Percentiles rank a stretch among this genome's conserved stretches.
Evolutionary conservation across 64 coral and sea anemone genomes (phyloP).

Genomic region (Dendronephthya gigantea): DNA sequence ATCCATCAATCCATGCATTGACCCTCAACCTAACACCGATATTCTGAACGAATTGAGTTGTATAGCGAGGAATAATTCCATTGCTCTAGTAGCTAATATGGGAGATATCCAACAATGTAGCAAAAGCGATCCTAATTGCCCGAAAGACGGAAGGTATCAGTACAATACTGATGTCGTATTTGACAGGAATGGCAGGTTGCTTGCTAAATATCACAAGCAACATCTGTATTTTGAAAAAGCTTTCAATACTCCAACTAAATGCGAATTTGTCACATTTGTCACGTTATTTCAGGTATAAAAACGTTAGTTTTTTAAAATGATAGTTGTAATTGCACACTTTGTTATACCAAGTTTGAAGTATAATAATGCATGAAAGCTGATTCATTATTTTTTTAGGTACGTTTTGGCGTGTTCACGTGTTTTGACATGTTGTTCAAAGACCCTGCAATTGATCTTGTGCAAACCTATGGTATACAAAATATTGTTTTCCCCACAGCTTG

Average conservation of each 20-base stretch:
- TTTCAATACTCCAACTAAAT: slow-evolving; percentile 65
- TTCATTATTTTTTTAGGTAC: slow-evolving; percentile 16
- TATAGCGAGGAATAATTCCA: slow-evolving; percentile 66
- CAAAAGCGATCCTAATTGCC: slow-evolving; percentile 60
- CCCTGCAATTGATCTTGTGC: slow-evolving; percentile 65
- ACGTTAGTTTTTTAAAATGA: too few relatives aligned
- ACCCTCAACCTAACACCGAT: slow-evolving; percentile 50
- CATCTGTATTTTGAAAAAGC: slow-evolving; percentile 58
- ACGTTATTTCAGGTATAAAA: slow-evolving; percentile 53
- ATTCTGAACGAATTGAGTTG: slow-evolving; percentile 61
- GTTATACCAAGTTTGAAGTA: too few relatives aligned
- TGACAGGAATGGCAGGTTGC: slow-evolving; percentile 67
- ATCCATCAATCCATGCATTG: slow-evolving; percentile 55
- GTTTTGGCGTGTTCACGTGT: slow-evolving; percentile 94
- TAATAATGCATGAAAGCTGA: too few relatives aligned
- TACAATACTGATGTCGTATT: slow-evolving; percentile 93
- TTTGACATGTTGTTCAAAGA: slow-evolving; percentile 82
- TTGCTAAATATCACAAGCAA: slow-evolving; percentile 92
- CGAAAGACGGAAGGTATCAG: slow-evolving; percentile 68
- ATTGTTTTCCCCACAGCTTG: slow-evolving; percentile 90
- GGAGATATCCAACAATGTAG: slow-evolving; percentile 70
- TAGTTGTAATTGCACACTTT: too few relatives aligned
- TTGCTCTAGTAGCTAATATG: slow-evolving; percentile 93
- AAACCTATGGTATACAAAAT: slow-evolving; percentile 54
- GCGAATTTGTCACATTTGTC: slow-evolving; percentile 63